A percentile compares a stretch with the other conserved stretches of the same genome.
Evolutionary conservation across 2,797 vertebrate genomes (phyloP).

Genomic region (Tarsius wallacei): DNA sequence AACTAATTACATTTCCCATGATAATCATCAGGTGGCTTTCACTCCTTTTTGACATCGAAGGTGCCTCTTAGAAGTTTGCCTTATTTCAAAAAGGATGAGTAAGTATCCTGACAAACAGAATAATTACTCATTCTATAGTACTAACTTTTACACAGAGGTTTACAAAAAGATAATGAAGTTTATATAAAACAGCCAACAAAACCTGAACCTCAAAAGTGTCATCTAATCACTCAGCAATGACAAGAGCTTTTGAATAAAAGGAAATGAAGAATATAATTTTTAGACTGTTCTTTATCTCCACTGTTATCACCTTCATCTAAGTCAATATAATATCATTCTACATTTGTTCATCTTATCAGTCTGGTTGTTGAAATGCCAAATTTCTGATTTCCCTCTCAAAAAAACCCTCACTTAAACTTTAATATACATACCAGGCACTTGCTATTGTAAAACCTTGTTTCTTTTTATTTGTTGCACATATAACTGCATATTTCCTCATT

Average conservation of each 20-base stretch:
- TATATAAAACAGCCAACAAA: constrained; percentile 5
- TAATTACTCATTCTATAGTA: not conserved
- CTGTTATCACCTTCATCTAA: not conserved
- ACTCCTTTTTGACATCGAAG: not conserved
- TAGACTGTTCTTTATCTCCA: not conserved
- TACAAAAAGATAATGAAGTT: not conserved
- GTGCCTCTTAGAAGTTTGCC: not conserved
- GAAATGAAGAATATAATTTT: not conserved
- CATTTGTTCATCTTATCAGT: not conserved
- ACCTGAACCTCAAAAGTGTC: not conserved
- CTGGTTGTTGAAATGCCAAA: not conserved
- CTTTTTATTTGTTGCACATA: not conserved
- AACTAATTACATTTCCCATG: constrained; percentile 19
- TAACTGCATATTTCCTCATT: not conserved
- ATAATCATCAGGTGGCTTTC: not conserved
- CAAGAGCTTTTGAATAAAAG: not conserved
- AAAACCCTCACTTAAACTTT: not conserved
- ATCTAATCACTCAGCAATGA: not conserved
- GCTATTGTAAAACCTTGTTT: not conserved
- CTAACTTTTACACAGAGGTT: not conserved
- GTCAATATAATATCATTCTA: not conserved
- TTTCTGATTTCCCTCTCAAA: not conserved
- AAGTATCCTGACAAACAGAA: constrained; percentile 10
- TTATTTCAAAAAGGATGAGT: constrained; percentile 34
- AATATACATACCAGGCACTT: not conserved